Evolutionary conservation across 1,140 invertebrate genomes (phyloP), one percentile per base, ranked within the genome.

Genomic region (Venturia canescens): DNA sequence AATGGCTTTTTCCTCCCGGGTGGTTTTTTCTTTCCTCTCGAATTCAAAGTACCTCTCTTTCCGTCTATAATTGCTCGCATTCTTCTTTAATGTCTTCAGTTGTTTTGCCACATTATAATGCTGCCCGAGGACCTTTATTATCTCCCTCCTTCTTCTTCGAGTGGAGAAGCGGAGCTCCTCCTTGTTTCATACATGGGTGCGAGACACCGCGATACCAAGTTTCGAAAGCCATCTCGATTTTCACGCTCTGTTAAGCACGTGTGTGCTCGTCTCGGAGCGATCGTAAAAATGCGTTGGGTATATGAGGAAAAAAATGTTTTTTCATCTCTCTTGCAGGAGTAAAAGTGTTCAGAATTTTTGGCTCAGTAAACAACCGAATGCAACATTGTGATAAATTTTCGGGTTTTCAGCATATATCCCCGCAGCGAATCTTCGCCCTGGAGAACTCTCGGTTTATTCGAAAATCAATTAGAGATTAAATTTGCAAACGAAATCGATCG

Each of bases 181-280:
- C 21, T 63, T 44, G 69, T n/a, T 38, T 23, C 23, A 9, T 21
- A 29, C n/a, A 27, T 50, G 71, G n/a, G 48, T 53, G 50, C 50
- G 50, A 53, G 50, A 13, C 38, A 74, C 21, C 48, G 48, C 48
- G 48, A 29, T 27, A 18, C 27, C 0, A 44, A 77, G 75, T 77
- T 77, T 44, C 57, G 53, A 60, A 27, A 38, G 53, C n/a, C 74
- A 76, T 31, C 74, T 76, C 53, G 75, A 77, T 77, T 77, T 77
- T 77, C 75, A 77, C 75, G 75, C 75, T 77, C 75, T 77, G 75
- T 63, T 77, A 63, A 77, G 75, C 34, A 60, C 75, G 75, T 66
- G 75, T 31, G 66, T 31, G 27, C 60, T 66, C 75, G 60, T 34
- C 18, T 29, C 27, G 21, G 3, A 34, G 27, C 29, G 57, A 11